phyloP scores from a whole-genome alignment of 35 echinoderm and acorn worm species.

The Lytechinus variegatus region DNA sequence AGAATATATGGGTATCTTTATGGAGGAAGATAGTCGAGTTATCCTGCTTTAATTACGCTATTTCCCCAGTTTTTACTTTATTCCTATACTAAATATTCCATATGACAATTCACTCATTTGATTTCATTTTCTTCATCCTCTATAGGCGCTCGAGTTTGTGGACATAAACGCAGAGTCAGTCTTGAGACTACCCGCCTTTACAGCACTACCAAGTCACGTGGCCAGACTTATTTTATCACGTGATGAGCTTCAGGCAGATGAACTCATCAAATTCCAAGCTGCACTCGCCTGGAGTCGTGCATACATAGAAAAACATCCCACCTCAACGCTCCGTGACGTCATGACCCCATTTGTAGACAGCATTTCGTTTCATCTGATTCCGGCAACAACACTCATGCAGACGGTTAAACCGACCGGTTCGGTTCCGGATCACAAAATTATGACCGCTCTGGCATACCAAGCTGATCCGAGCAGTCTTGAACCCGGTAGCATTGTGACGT shows the following conservation, averaged over 20 bases:
- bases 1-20: no score
- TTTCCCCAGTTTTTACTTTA: no score
- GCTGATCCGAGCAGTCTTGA: slow-evolving; percentile 93
- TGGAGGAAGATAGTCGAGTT: no score
- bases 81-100: no score
- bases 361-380: slow-evolving; percentile 94
- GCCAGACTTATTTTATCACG: slow-evolving; percentile 87
- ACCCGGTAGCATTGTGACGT: slow-evolving; percentile 61
- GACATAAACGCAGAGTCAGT: slow-evolving; percentile 88
- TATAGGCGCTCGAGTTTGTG: slow-evolving; percentile 90
- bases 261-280: slow-evolving; percentile 92
- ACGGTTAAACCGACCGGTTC: slow-evolving; percentile 69
- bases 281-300: slow-evolving; percentile 77
- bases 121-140: not conserved
- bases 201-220: slow-evolving; percentile 90
- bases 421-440: slow-evolving; percentile 92
- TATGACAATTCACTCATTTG: not conserved
- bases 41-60: no score
- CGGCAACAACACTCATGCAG: slow-evolving; percentile 86
- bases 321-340: slow-evolving; percentile 62
- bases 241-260: slow-evolving; percentile 95
- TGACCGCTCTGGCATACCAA: slow-evolving; percentile 96
- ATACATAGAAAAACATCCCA: slow-evolving; percentile 72
- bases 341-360: slow-evolving; percentile 89
- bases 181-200: slow-evolving; percentile 79